Evolutionary conservation across 2,888 invertebrate species (phyloP).

Genomic region (Callimorpha dominula): DNA sequence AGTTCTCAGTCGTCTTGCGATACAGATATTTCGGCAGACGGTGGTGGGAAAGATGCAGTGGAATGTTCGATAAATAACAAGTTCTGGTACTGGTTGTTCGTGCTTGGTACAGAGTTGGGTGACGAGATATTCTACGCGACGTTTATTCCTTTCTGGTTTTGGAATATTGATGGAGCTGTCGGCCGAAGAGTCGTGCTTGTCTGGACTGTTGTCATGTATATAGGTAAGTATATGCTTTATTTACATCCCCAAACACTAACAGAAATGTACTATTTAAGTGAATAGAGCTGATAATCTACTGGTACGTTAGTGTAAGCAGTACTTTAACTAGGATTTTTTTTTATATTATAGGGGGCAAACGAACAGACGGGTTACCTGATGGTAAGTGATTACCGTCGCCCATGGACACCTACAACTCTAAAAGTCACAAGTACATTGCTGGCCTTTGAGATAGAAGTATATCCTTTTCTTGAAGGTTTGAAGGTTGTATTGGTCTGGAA

Average conservation of each 20-base stretch:
- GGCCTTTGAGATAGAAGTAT: no score
- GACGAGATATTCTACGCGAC: constrained; percentile 96
- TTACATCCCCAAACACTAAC: neutral
- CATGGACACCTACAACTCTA: no score
- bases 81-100: constrained; percentile 95
- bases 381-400: no score
- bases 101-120: constrained; percentile 94
- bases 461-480: no score
- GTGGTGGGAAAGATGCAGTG: constrained; percentile 68
- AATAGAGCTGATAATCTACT: neutral
- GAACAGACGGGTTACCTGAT: no score
- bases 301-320: neutral
- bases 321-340: no score
- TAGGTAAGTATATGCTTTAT: constrained; percentile 85
- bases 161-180: constrained; percentile 96
- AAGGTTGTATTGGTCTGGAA: no score
- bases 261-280: no score
- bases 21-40: constrained; percentile 74
- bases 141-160: constrained; percentile 98
- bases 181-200: constrained; percentile 93
- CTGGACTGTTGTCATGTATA: constrained; percentile 94
- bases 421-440: no score
- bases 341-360: no score
- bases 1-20: constrained; percentile 77
- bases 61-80: constrained; percentile 88